Base-by-base conservation (phyloP, 2,888 invertebrate genomes). In the Torymus auratus region DNA sequence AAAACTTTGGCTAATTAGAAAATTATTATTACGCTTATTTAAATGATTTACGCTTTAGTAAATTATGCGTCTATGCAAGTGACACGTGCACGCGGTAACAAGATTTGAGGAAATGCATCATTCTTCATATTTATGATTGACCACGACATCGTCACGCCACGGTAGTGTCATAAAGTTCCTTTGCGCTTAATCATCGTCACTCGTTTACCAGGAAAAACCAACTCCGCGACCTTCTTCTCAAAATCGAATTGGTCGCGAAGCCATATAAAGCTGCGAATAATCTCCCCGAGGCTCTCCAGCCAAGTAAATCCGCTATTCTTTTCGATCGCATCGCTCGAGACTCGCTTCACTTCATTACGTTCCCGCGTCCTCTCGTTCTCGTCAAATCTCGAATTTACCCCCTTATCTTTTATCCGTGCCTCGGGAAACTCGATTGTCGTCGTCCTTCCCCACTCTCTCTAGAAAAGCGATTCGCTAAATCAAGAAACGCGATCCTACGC, bases 401-500 rank as follows among this genome's bases (percentile, higher is more conserved):
- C 78, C 60, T 78, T 78, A 78, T 78, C 78, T 61, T 67, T 58
- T 56, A 55, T 2, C 56, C 41, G 53, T 17, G 67, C 15, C 13
- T 53, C 10, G 17, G 72, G 17, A 67, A 78, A 78, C 67, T 78
- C 67, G 17, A 78, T 72, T 72, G 60, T 60, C 41, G 60, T 55
- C 12, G 28, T 53, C 72, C n/a, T 11, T 23, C 58, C 15, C 15
- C 15, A 0, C n/a, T 1, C 62, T 62, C 41, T 52, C 41, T 10
- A 55, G 52, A 53, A 67, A 56, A 78, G 67, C 56, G 71, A 71
- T 65, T 78, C 61, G 62, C 73, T 68, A 73, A 79, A 79, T 73
- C 55, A 79, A 71, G 80, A 80, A 80, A 80, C 53, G 73, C 71
- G 71, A 80, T 69, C 75, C 56, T 52, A 62, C 73, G 56, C 69